Evolutionary conservation across 1,140 invertebrate species (phyloP), one percentile per base, ranked within the genome.

Genomic region (Hyphantria cunea): DNA sequence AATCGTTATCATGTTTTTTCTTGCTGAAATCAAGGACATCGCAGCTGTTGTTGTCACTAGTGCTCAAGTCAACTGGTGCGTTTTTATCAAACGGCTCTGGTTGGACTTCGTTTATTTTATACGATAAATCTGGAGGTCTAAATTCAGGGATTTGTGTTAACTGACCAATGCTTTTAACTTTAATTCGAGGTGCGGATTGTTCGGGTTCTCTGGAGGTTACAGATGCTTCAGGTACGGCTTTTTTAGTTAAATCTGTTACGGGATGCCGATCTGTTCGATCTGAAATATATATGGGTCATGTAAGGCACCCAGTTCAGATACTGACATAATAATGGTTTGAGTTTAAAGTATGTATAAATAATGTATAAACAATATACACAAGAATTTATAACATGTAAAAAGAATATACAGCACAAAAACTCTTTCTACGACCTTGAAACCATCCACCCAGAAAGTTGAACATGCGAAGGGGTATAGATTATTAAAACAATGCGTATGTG

Each of bases 21-120:
- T 96, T 96, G 76, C 96, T 97, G 63, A 98, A 92, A 89, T 98
- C 97, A n/a, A 98, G 85, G 2, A 96, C 96, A 85, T 96, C 95
- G 54, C 88, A 90, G 61, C 82, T 90, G 50, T 90, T 89, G 50
- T 84, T 88, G 37, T 91, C 90, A 66, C 75, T 84, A 89, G 95
- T 95, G 32, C 93, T 94, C 3, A 97, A 88, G 90, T 97, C 96
- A 53, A 97, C 90, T 0, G 96, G 95, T 8, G 92, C 91, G 52
- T 95, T 93, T 45, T 91, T 87, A 59, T 86, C 84, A 54, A 91
- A 90, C 6, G 76, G 68, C 6, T 88, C 83, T 9, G 74, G 48
- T 31, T 75, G 72, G 25, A 82, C 73, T 50, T 90, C 86, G 44
- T 72, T 84, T 34, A 56, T 56, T 68, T 74, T 86, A 66, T 82